phyloP scores from a whole-genome alignment of 2,113 vertebrate species.

The Thinocorus orbignyianus region DNA sequence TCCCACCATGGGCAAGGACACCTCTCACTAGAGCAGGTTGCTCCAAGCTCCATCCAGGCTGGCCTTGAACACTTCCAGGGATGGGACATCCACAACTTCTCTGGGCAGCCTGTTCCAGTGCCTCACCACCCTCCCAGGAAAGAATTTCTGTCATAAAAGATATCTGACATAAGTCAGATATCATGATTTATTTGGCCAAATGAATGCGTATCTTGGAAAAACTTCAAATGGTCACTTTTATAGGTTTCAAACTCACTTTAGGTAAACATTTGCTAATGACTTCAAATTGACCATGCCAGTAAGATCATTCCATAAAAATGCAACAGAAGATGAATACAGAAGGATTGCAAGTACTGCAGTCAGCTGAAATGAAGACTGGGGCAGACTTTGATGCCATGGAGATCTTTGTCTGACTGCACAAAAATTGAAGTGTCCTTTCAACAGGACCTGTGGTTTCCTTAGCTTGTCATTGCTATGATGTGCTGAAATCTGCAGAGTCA shows the following conservation, averaged over 20 bases:
- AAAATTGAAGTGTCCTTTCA: not conserved
- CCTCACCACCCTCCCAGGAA: too few relatives aligned
- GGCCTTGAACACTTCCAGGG: too few relatives aligned
- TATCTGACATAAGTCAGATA: not conserved
- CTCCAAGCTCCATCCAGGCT: too few relatives aligned
- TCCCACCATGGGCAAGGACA: too few relatives aligned
- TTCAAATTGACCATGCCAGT: not conserved
- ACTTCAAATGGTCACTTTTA: not conserved
- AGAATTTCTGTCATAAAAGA: too few relatives aligned
- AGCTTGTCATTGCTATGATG: not conserved
- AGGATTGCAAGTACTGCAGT: not conserved
- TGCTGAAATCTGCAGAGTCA: constrained; percentile 7
- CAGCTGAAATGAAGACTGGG: not conserved
- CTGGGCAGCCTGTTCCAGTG: too few relatives aligned
- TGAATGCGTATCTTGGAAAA: not conserved
- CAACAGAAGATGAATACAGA: not conserved
- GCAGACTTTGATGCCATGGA: not conserved
- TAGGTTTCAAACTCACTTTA: not conserved
- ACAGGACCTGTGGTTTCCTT: not conserved
- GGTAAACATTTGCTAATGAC: not conserved
- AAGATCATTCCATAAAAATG: constrained; percentile 12
- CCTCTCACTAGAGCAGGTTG: too few relatives aligned
- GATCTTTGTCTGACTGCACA: not conserved
- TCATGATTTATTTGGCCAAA: constrained; percentile 7
- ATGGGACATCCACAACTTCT: too few relatives aligned